Percentiles rank a stretch among this genome's conserved stretches.
Evolutionary conservation across 2,888 invertebrate genomes (phyloP).

Genomic region (Apeira syringaria): DNA sequence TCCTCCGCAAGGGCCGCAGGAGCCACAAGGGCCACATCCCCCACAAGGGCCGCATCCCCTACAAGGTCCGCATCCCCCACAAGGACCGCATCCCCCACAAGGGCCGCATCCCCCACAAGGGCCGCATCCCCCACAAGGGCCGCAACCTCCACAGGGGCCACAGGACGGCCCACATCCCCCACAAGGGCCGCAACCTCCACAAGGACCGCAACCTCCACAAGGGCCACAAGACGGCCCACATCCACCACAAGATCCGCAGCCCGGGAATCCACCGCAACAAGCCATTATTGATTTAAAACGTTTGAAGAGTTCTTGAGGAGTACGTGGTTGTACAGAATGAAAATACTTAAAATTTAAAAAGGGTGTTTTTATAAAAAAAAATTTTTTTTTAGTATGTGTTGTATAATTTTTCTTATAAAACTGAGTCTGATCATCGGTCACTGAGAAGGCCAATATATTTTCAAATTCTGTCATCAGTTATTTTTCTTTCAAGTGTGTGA

Average conservation of each 20-base stretch:
- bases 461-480: no score
- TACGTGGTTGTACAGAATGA: no score
- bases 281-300: no score
- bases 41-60: not conserved
- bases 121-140: not conserved
- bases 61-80: not conserved
- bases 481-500: no score
- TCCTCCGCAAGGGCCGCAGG: not conserved
- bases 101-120: not conserved
- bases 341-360: no score
- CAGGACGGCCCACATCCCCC: conserved; percentile 15
- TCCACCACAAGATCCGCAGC: not conserved
- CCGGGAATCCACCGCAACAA: conserved; percentile 29
- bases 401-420: no score
- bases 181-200: conserved; percentile 7
- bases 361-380: no score
- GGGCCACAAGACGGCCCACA: no score
- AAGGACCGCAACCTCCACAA: conserved; percentile 1
- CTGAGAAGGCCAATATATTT: no score
- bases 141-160: not conserved
- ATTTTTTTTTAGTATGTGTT: no score
- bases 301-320: no score
- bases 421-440: no score
- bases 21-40: not conserved
- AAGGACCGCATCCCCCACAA: not conserved